phyloP scores from a whole-genome alignment of 2,113 vertebrate species.

The Crotalus tigris region DNA sequence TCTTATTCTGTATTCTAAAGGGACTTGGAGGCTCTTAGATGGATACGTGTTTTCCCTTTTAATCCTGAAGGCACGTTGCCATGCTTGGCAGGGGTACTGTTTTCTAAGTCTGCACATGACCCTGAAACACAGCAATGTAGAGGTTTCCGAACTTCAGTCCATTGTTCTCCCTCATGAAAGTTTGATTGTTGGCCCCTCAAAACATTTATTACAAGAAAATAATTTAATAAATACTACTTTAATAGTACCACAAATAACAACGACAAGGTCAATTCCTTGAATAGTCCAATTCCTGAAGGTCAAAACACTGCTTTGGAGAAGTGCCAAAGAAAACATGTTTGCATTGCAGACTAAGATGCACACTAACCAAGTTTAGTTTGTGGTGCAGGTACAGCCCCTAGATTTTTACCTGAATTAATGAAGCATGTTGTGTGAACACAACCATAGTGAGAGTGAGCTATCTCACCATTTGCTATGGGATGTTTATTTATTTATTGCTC shows the following conservation, averaged over 20 bases:
- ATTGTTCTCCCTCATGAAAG: background rate
- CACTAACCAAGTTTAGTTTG: background rate
- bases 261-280: background rate
- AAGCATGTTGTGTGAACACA: background rate
- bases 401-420: background rate
- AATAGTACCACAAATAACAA: background rate
- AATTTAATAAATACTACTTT: background rate
- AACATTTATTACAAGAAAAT: background rate
- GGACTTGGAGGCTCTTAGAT: background rate
- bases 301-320: background rate
- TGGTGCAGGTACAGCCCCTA: background rate
- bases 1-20: background rate
- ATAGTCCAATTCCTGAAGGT: background rate
- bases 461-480: background rate
- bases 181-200: background rate
- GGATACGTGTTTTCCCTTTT: background rate
- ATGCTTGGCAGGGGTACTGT: background rate
- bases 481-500: background rate
- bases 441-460: background rate
- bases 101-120: background rate
- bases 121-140: background rate
- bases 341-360: background rate
- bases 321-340: background rate
- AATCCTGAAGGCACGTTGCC: background rate
- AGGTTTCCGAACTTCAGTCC: background rate